A percentile compares a stretch with the other conserved stretches of the same genome.
These are phyloP conservation scores for Gobius niger DNA, from an alignment of 2,113 vertebrate genomes.

Conservation along the genomic window DNA sequence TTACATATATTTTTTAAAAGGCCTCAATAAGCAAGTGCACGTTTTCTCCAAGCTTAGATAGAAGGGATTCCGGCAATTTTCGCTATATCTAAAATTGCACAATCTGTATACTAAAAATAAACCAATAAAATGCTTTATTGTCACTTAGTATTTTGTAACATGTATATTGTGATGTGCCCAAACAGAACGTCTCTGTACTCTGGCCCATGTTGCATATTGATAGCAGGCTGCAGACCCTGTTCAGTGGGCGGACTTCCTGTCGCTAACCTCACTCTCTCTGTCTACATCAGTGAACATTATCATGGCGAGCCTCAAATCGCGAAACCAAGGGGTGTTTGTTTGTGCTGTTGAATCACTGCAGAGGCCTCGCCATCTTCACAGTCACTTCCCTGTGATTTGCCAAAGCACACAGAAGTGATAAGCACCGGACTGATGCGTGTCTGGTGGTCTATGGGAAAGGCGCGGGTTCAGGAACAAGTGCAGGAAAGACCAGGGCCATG, in stretches of 20 bases:
- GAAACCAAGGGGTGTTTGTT: conserved; percentile 56
- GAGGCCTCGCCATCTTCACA: conserved; percentile 69
- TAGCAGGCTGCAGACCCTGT: conserved; percentile 44
- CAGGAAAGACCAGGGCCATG: conserved; percentile 66
- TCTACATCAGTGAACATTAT: conserved; percentile 54
- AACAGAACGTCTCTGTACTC: neutral
- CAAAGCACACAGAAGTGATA: conserved; percentile 87
- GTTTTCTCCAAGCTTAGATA: neutral
- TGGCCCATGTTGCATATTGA: conserved; percentile 25
- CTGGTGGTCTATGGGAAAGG: conserved; percentile 83
- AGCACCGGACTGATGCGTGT: conserved; percentile 68
- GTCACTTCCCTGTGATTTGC: conserved; percentile 88
- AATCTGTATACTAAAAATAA: no score
- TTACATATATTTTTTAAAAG: neutral
- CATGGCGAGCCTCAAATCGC: conserved; percentile 24
- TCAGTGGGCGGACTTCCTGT: conserved; percentile 69
- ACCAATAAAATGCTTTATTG: no score
- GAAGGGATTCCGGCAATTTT: no score
- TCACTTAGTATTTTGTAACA: no score
- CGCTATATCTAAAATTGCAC: no score
- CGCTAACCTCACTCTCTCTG: conserved; percentile 30
- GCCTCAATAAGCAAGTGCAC: neutral
- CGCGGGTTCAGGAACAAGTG: conserved; percentile 67
- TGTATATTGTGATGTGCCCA: no score
- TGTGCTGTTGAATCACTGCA: conserved; percentile 39